Conservation (phyloP, 2,113 vertebrate species). For the Marmota flaviventris region DNA sequence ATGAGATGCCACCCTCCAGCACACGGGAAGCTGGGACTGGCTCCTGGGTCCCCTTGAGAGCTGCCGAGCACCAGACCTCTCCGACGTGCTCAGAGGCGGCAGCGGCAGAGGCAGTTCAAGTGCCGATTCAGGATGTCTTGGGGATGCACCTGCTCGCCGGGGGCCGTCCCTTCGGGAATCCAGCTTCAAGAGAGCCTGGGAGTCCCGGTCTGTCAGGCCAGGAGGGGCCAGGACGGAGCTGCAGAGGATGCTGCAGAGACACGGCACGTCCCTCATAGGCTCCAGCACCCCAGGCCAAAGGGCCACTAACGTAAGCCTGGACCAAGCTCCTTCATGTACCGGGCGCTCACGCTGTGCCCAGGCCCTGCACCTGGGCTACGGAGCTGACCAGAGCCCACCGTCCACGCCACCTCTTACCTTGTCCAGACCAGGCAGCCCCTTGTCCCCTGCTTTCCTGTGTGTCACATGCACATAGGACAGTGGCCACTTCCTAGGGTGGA, state of each 20-base stretch:
- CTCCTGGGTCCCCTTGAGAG: background rate
- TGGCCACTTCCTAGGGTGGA: accelerated
- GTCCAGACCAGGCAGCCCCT: background rate
- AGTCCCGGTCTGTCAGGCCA: background rate
- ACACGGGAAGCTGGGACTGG: too few relatives aligned
- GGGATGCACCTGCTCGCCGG: too few relatives aligned
- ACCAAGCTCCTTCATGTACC: background rate
- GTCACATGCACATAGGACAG: background rate
- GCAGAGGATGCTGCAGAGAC: background rate
- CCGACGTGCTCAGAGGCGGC: background rate
- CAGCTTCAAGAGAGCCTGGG: constrained; percentile 7
- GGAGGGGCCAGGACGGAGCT: background rate
- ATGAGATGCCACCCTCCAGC: background rate
- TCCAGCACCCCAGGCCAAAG: background rate
- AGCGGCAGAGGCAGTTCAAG: background rate
- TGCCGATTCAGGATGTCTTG: accelerated
- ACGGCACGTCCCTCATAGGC: background rate
- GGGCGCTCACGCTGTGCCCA: background rate
- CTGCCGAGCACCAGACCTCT: too few relatives aligned
- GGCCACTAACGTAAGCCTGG: too few relatives aligned
- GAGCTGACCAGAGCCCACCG: background rate
- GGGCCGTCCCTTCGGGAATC: background rate
- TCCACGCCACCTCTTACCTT: background rate
- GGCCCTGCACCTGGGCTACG: background rate
- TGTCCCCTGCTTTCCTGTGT: accelerated